Evolutionary conservation across 2,888 invertebrate genomes (phyloP).

Genomic region (Ophion obscuratus): DNA sequence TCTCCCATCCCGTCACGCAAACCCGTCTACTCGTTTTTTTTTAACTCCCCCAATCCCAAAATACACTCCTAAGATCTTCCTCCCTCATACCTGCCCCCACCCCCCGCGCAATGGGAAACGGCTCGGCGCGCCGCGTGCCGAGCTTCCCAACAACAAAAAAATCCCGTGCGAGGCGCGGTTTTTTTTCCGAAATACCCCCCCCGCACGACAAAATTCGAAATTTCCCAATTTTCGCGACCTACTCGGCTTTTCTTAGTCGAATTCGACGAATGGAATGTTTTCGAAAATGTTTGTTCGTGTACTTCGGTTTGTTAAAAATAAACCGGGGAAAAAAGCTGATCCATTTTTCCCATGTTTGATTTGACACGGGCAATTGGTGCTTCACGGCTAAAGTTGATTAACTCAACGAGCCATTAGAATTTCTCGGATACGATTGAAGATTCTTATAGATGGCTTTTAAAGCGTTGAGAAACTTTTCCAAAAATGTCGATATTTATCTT

Average conservation of each 20-base stretch:
- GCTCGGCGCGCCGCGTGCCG: conserved; percentile 20
- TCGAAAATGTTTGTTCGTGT: no score
- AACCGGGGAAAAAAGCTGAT: no score
- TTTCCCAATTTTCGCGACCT: background rate
- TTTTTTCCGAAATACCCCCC: background rate
- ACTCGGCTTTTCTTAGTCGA: no score
- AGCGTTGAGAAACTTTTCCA: no score
- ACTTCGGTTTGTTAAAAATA: background rate
- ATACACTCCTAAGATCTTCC: conserved; percentile 42
- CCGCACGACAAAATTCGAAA: background rate
- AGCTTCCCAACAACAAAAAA: background rate
- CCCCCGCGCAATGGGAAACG: conserved; percentile 13
- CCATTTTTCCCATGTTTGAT: no score
- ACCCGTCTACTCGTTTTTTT: conserved; percentile 47
- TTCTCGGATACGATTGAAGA: no score
- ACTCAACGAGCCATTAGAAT: no score
- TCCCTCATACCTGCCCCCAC: background rate
- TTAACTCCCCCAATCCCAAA: conserved; percentile 37
- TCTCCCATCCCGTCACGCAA: conserved; percentile 51
- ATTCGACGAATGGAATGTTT: no score
- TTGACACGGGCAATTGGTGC: no score
- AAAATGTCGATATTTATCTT: no score
- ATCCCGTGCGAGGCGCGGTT: background rate
- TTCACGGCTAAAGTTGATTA: no score
- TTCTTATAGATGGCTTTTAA: no score